Percentiles rank a stretch among this genome's conserved stretches.
Evolutionary conservation across 2,113 vertebrate species (phyloP).

Genomic region (Phrynocephalus versicolor): DNA sequence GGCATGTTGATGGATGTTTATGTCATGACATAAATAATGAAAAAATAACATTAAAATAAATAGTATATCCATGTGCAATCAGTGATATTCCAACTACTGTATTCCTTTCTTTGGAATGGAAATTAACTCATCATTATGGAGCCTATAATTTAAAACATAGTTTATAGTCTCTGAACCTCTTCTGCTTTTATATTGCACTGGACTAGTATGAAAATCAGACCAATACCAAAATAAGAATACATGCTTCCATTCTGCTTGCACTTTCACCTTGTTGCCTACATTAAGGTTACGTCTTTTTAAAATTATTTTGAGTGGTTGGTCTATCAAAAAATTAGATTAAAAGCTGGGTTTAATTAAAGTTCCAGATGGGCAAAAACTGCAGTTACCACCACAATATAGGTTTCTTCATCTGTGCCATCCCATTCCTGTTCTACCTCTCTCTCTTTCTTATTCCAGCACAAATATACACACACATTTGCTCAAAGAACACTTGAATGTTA

Average conservation of each 20-base stretch:
- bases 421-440: background rate
- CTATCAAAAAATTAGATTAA: background rate
- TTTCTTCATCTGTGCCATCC: background rate
- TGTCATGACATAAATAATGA: background rate
- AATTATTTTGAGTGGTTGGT: background rate
- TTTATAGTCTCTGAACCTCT: background rate
- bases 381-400: background rate
- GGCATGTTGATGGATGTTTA: background rate
- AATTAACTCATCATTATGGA: background rate
- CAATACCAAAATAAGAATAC: background rate
- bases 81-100: background rate
- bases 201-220: background rate
- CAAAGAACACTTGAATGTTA: background rate
- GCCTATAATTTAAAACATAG: background rate
- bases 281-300: background rate
- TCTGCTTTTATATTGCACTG: background rate
- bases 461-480: background rate
- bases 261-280: background rate
- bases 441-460: background rate
- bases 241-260: background rate
- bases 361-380: background rate
- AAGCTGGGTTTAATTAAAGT: background rate
- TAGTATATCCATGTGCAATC: background rate
- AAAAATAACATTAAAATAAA: background rate
- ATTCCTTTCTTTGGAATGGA: background rate